Conservation (phyloP, 2,888 invertebrate species). For the Drosophila cracens region DNA sequence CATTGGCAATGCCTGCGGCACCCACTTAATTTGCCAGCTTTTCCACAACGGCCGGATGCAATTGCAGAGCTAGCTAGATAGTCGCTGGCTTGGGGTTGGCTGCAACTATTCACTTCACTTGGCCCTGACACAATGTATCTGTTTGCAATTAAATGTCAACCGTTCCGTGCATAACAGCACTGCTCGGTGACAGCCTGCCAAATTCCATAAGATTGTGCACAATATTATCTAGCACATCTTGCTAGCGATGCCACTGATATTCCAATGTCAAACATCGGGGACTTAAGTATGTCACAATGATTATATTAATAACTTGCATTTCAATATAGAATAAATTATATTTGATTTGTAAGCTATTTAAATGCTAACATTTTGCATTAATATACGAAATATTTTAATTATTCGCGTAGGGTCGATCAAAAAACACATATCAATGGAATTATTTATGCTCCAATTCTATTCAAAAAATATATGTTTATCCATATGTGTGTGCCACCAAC, state of each 20-base stretch:
- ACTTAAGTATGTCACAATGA: background rate
- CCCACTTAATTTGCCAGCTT: slow-evolving; percentile 77
- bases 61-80: slow-evolving; percentile 31
- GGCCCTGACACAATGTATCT: slow-evolving; percentile 78
- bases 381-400: background rate
- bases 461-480: background rate
- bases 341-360: background rate
- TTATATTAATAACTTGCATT: background rate
- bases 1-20: slow-evolving; percentile 44
- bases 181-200: slow-evolving; percentile 60
- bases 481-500: background rate
- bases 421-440: background rate
- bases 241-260: background rate
- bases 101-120: slow-evolving; percentile 57
- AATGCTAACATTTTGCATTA: background rate
- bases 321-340: background rate
- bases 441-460: background rate
- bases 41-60: slow-evolving; percentile 63
- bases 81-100: slow-evolving; percentile 14
- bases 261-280: background rate
- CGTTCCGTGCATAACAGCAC: slow-evolving; percentile 49
- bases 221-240: slow-evolving; percentile 49
- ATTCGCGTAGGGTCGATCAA: background rate
- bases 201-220: slow-evolving; percentile 43
- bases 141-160: slow-evolving; percentile 80